Evolutionary conservation across 2,797 vertebrate species (phyloP).

Genomic region (Chelonia mydas): DNA sequence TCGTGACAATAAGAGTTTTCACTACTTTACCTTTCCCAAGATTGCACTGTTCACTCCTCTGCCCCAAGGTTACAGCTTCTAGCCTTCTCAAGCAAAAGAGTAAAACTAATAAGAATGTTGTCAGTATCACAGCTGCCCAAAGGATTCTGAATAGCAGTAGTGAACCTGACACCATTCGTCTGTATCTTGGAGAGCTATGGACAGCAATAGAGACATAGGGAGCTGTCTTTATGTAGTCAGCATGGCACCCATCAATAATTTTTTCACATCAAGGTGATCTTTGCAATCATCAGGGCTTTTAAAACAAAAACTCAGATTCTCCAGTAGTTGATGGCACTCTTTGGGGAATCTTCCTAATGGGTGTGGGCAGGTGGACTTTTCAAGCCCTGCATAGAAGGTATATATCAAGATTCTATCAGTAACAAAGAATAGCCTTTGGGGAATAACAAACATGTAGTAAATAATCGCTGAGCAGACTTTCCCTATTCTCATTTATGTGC

Average conservation of each 20-base stretch:
- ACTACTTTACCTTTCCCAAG: neutral
- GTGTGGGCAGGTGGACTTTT: neutral
- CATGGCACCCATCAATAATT: neutral
- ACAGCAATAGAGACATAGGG: neutral
- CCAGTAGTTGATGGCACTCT: neutral
- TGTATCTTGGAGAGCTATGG: neutral
- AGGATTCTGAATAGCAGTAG: neutral
- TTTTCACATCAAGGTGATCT: neutral
- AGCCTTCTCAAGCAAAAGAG: neutral
- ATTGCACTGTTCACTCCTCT: neutral
- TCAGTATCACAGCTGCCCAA: neutral
- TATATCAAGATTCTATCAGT: neutral
- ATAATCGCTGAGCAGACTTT: neutral
- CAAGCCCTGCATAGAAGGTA: neutral
- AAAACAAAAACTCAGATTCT: neutral
- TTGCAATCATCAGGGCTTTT: neutral
- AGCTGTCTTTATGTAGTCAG: neutral
- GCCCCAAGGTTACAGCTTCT: accelerated
- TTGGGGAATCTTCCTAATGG: neutral
- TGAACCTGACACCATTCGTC: neutral
- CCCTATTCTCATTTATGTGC: neutral
- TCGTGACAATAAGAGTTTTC: neutral
- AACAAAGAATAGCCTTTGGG: neutral
- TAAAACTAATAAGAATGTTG: neutral
- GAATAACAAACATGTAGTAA: neutral